Percentiles rank a stretch among this genome's conserved stretches.
phyloP scores from a whole-genome alignment of 2,888 invertebrate genomes.

The Cancer borealis region DNA sequence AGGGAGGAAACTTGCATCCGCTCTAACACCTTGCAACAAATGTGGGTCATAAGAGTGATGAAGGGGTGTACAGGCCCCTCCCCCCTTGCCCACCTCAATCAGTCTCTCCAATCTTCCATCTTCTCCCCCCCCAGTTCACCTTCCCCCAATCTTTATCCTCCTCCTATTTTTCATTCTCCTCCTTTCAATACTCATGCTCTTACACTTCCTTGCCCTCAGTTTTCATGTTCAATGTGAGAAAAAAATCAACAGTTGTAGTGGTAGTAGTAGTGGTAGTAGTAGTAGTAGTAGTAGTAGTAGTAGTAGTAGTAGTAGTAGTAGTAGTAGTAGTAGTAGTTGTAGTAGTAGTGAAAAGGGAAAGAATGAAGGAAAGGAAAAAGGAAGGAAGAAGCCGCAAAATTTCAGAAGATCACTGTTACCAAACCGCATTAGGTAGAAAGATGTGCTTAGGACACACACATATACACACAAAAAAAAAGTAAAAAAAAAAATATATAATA shows the following conservation, averaged over 20 bases:
- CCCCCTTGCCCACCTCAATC: not conserved
- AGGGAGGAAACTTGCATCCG: not conserved
- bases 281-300: slow-evolving; percentile 41
- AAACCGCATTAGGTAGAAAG: no score
- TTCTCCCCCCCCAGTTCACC: not conserved
- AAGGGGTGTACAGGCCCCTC: not conserved
- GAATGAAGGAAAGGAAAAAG: no score
- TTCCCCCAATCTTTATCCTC: not conserved
- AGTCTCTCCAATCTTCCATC: not conserved
- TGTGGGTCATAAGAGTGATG: slow-evolving; percentile 8
- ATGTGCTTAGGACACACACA: no score
- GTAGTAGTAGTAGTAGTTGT: slow-evolving; percentile 46
- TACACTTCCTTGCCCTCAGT: no score
- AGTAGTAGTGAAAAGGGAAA: not conserved
- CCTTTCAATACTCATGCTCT: no score
- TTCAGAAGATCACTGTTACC: no score
- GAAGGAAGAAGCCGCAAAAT: no score
- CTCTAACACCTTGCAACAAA: slow-evolving; percentile 21
- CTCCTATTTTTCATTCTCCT: not conserved
- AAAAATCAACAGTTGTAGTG: not conserved
- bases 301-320: slow-evolving; percentile 45
- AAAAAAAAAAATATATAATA: no score
- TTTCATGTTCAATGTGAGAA: not conserved
- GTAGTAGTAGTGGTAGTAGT: slow-evolving; percentile 48
- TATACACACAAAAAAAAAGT: no score